These are phyloP conservation scores for Leucopsar rothschildi DNA, from an alignment of 2,113 vertebrate genomes.

Conservation along the genomic window DNA sequence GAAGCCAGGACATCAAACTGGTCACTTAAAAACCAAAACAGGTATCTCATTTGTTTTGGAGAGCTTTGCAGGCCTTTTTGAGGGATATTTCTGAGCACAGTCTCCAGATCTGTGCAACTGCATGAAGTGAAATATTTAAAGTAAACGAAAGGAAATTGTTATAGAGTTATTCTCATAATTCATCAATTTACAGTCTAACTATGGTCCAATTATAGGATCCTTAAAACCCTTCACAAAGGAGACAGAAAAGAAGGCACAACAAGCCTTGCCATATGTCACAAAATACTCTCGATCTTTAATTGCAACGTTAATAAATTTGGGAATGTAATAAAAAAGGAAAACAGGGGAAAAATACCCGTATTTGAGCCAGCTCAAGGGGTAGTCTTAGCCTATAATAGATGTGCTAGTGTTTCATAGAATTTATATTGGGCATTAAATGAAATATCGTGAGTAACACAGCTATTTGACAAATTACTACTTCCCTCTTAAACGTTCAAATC, in stretches of 20 bases:
- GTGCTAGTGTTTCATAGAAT: not conserved
- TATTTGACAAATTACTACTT: not conserved
- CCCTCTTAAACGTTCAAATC: not conserved
- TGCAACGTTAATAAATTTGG: not conserved
- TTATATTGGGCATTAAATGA: not conserved
- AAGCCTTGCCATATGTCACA: not conserved
- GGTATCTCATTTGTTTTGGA: not conserved
- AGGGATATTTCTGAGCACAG: not conserved
- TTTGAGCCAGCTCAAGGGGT: not conserved
- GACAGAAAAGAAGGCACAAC: not conserved
- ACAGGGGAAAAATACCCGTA: not conserved
- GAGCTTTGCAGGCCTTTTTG: not conserved
- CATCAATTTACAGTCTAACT: not conserved
- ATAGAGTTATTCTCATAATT: not conserved
- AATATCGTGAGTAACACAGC: not conserved
- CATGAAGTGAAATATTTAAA: not conserved
- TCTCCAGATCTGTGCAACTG: not conserved
- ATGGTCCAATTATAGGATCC: not conserved
- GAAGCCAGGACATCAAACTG: not conserved
- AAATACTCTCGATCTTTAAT: conserved; percentile 6
- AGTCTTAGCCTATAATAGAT: not conserved
- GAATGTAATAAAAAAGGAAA: not conserved
- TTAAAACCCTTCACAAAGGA: not conserved
- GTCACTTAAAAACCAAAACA: not conserved
- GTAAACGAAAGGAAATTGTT: not conserved